A percentile compares a stretch with the other conserved stretches of the same genome.
These are phyloP conservation scores for Megaustenia siamemsis DNA, from an alignment of 2,888 invertebrate species.

Conservation along the genomic window DNA sequence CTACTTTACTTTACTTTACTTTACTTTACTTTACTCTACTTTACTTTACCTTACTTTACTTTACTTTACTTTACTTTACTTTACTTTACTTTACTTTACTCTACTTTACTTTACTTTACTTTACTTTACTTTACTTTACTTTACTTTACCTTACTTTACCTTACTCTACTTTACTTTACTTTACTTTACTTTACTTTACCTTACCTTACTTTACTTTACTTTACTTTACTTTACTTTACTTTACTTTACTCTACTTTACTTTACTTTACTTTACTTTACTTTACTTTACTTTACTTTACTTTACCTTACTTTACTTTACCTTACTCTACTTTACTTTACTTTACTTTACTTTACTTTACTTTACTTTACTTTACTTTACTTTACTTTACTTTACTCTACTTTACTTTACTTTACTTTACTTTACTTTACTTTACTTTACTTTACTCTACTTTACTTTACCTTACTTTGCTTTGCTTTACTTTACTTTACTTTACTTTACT, in stretches of 20 bases:
- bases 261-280: not conserved
- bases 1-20: not conserved
- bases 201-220: not conserved
- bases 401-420: not conserved
- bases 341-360: no score
- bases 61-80: not conserved
- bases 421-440: not conserved
- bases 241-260: not conserved
- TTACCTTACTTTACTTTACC: not conserved
- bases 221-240: not conserved
- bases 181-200: conserved; percentile 2
- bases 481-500: not conserved
- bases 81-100: not conserved
- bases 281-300: not conserved
- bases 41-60: not conserved
- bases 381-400: no score
- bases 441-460: not conserved
- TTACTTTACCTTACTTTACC: conserved; percentile 6
- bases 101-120: not conserved
- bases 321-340: not conserved
- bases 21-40: not conserved
- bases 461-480: no score
- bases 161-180: not conserved
- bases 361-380: no score
- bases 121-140: not conserved